Evolutionary conservation across 2,797 vertebrate genomes (phyloP).

Genomic region (Botia almorhae): DNA sequence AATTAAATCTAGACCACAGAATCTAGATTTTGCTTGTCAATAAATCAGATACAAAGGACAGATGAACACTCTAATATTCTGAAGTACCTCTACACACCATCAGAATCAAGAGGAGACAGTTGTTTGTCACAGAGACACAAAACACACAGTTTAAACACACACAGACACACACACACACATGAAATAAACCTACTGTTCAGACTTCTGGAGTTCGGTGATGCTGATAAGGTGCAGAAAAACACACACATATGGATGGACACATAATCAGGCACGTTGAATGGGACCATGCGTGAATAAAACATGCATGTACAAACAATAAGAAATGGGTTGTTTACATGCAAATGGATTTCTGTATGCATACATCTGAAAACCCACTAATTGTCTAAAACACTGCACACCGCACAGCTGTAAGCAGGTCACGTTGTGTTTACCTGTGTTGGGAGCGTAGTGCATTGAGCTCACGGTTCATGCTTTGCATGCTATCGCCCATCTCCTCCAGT

Average conservation of each 20-base stretch:
- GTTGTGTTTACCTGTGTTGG: slow-evolving; percentile 82
- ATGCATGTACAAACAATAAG: slow-evolving; percentile 20
- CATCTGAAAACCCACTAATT: neutral
- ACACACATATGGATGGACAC: slow-evolving; percentile 47
- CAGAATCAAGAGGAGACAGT: slow-evolving; percentile 15
- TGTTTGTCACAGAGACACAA: slow-evolving; percentile 9
- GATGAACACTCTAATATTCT: slow-evolving; percentile 1
- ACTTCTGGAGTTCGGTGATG: slow-evolving; percentile 75
- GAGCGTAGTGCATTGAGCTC: slow-evolving; percentile 86
- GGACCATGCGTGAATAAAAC: slow-evolving; percentile 22
- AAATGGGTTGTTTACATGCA: slow-evolving; percentile 34
- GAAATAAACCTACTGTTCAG: slow-evolving; percentile 78
- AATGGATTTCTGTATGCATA: slow-evolving; percentile 15
- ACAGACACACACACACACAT: slow-evolving; percentile 23
- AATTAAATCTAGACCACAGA: neutral
- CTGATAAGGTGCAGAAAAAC: slow-evolving; percentile 74
- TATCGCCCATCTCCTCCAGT: slow-evolving; percentile 87
- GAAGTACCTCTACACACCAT: slow-evolving; percentile 18
- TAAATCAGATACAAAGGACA: slow-evolving; percentile 14
- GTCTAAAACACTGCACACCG: neutral
- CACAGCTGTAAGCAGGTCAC: neutral
- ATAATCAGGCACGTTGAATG: slow-evolving; percentile 51
- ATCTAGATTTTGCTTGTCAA: neutral
- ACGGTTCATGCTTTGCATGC: slow-evolving; percentile 85
- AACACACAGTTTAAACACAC: slow-evolving; percentile 1